Evolutionary conservation across 2,888 invertebrate genomes (phyloP).

Genomic region (Drosophila limbata): DNA sequence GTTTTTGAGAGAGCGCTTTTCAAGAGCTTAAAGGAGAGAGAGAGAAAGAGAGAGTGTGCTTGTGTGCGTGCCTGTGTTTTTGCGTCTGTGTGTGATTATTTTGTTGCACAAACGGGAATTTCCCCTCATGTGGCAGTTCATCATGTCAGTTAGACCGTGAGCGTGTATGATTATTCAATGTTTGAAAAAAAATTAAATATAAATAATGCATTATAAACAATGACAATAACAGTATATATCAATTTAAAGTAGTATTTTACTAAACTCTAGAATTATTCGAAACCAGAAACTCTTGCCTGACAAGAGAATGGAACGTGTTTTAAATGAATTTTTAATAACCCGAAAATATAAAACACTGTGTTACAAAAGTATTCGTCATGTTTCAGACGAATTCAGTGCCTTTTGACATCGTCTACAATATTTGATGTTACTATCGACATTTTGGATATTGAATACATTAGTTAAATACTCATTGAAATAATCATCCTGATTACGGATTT

Average conservation of each 20-base stretch:
- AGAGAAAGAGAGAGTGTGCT: conserved; percentile 3
- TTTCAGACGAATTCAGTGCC: conserved; percentile 50
- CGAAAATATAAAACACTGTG: conserved; percentile 25
- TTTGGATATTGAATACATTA: conserved; percentile 13
- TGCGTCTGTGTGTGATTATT: conserved; percentile 17
- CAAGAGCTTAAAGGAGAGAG: conserved; percentile 18
- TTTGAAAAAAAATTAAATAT: neutral
- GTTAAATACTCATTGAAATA: conserved; percentile 22
- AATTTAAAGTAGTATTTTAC: neutral
- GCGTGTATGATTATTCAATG: conserved; percentile 19
- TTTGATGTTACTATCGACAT: conserved; percentile 19
- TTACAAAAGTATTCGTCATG: conserved; percentile 19
- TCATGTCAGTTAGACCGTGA: conserved; percentile 19
- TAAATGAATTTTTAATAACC: conserved; percentile 30
- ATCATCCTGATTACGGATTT: conserved; percentile 17
- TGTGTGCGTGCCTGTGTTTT: conserved; percentile 2
- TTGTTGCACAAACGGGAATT: conserved; percentile 39
- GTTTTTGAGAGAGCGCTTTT: conserved; percentile 22
- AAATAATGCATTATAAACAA: neutral
- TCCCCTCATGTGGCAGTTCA: conserved; percentile 26
- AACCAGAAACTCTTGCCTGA: conserved; percentile 1
- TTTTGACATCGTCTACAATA: conserved; percentile 21
- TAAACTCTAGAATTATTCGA: neutral
- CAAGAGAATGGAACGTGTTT: conserved; percentile 24
- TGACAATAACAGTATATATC: neutral